These are phyloP conservation scores for Drosophila lutescens DNA, from an alignment of 2,888 invertebrate genomes.

Conservation along the genomic window DNA sequence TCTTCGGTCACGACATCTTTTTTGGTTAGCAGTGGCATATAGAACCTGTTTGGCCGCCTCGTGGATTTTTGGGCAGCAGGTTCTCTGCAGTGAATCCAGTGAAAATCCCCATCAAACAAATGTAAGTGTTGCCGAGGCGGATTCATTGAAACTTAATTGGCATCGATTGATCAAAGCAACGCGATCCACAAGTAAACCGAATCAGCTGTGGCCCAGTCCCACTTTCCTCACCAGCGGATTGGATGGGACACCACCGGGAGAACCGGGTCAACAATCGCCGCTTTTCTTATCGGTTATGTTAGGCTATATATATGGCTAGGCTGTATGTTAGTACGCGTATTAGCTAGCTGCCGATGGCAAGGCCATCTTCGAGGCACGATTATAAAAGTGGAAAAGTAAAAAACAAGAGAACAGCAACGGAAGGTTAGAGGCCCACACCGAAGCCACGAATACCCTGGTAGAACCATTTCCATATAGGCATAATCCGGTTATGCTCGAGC, in stretches of 20 bases:
- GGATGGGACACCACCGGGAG: neutral
- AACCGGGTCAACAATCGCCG: slow-evolving; percentile 30
- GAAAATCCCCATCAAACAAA: neutral
- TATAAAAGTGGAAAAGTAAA: slow-evolving; percentile 6
- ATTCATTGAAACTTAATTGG: slow-evolving; percentile 28
- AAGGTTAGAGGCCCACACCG: slow-evolving; percentile 2
- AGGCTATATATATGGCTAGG: too few relatives aligned
- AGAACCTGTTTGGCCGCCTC: slow-evolving; percentile 34
- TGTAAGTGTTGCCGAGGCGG: slow-evolving; percentile 19
- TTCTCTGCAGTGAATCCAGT: slow-evolving; percentile 2
- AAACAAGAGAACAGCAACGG: slow-evolving; percentile 12
- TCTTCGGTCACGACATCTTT: slow-evolving; percentile 22
- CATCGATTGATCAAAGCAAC: slow-evolving; percentile 29
- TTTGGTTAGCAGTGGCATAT: neutral
- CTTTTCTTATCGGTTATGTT: slow-evolving; percentile 16
- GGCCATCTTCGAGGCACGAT: slow-evolving; percentile 17
- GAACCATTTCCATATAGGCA: neutral
- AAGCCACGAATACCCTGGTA: neutral
- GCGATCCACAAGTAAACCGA: slow-evolving; percentile 24
- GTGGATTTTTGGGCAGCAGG: slow-evolving; percentile 39
- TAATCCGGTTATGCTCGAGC: neutral
- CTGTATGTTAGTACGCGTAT: slow-evolving; percentile 7
- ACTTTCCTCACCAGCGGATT: neutral
- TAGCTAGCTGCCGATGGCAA: slow-evolving; percentile 26
- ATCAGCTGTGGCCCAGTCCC: slow-evolving; percentile 27